A percentile compares a stretch with the other conserved stretches of the same genome.
Evolutionary conservation across 2,888 invertebrate species (phyloP).

Genomic region (Erebia palarica): DNA sequence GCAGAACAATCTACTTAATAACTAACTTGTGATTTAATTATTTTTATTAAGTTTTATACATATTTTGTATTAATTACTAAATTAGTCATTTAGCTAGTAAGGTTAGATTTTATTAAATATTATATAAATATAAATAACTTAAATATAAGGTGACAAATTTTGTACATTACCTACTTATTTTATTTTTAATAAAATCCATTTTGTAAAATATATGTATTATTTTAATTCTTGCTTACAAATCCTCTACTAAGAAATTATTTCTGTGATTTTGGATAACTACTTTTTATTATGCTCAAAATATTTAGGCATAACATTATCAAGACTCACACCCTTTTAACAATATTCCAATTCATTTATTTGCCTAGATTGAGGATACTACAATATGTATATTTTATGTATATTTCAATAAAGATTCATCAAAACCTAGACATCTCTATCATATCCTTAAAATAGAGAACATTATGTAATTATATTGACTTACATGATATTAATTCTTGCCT

Average conservation of each 20-base stretch:
- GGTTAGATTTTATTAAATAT: conserved; percentile 42
- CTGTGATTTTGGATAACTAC: neutral
- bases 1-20: conserved; percentile 65
- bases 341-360: too few relatives aligned
- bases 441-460: too few relatives aligned
- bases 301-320: too few relatives aligned
- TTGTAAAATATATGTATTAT: neutral
- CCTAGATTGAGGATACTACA: too few relatives aligned
- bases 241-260: neutral
- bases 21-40: conserved; percentile 73
- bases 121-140: conserved; percentile 37
- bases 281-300: neutral
- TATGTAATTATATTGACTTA: too few relatives aligned
- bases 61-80: conserved; percentile 55
- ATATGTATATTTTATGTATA: too few relatives aligned
- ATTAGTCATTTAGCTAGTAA: conserved; percentile 77
- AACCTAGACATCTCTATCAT: too few relatives aligned
- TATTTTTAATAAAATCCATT: conserved; percentile 30
- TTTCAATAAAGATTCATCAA: too few relatives aligned
- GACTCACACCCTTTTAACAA: too few relatives aligned
- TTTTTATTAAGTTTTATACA: conserved; percentile 56
- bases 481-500: too few relatives aligned
- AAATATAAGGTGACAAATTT: conserved; percentile 42
- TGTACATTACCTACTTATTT: conserved; percentile 24
- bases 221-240: neutral